phyloP scores from a whole-genome alignment of 2,113 vertebrate genomes.

The Notarius quadriscutis region DNA sequence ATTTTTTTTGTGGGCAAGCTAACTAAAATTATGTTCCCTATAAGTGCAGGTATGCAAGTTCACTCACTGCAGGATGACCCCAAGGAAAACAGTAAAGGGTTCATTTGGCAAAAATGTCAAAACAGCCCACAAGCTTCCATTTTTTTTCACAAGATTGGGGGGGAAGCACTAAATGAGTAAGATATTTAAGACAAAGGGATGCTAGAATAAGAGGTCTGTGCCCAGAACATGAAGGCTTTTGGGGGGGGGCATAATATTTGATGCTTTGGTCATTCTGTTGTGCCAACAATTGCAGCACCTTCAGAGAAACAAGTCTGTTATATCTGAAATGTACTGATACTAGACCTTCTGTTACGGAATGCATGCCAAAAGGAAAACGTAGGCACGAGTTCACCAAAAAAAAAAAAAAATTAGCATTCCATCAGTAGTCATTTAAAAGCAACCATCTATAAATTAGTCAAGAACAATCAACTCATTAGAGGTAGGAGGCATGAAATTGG shows the following conservation, averaged over 20 bases:
- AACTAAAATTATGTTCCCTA: background rate
- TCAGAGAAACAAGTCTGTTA: background rate
- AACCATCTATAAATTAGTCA: slow-evolving; percentile 21
- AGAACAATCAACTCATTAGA: slow-evolving; percentile 29
- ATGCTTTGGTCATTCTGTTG: background rate
- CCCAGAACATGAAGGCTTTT: background rate
- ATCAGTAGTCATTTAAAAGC: slow-evolving; percentile 4
- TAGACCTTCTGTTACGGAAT: background rate
- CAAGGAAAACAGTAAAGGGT: background rate
- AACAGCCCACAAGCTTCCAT: background rate
- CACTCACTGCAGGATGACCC: slow-evolving; percentile 8
- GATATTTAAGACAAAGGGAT: background rate
- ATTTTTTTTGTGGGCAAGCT: background rate
- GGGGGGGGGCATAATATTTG: no score
- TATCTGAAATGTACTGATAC: background rate
- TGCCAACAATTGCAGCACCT: background rate
- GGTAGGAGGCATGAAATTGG: slow-evolving; percentile 42
- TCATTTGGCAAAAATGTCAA: background rate
- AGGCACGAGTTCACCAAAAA: background rate
- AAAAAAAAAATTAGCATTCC: background rate
- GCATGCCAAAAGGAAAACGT: background rate
- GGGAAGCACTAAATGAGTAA: background rate
- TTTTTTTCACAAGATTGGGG: background rate
- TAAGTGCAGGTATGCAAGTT: background rate
- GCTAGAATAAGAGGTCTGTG: background rate